phyloP scores from a whole-genome alignment of 2,888 invertebrate species.

The Notodonta dromedarius region DNA sequence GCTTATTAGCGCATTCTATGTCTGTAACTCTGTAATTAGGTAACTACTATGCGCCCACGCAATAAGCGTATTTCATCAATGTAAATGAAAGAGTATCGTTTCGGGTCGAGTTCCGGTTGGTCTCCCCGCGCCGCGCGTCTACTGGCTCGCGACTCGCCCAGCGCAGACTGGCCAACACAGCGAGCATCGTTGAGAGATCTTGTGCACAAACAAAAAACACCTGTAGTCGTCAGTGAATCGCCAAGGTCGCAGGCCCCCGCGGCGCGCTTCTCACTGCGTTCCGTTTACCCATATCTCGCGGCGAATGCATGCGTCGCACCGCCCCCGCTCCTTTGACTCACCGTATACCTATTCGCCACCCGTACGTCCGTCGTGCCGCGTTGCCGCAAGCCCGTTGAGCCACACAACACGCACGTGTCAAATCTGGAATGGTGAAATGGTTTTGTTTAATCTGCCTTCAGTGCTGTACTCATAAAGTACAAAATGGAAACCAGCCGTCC shows the following conservation, averaged over 20 bases:
- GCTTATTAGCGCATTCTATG: constrained; percentile 10
- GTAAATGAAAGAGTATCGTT: constrained; percentile 56
- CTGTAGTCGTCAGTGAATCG: constrained; percentile 80
- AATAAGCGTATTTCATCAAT: constrained; percentile 23
- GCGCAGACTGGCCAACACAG: constrained; percentile 53
- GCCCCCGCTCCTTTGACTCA: constrained; percentile 74
- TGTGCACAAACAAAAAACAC: constrained; percentile 80
- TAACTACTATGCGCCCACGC: constrained; percentile 17
- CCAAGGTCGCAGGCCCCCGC: constrained; percentile 80
- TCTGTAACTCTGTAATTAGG: constrained; percentile 23
- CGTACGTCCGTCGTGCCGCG: too few relatives aligned
- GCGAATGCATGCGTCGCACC: constrained; percentile 72
- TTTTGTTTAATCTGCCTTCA: constrained; percentile 36
- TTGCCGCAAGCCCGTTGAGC: constrained; percentile 41
- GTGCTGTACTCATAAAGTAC: constrained; percentile 11
- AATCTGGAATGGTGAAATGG: constrained; percentile 62
- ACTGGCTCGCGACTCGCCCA: constrained; percentile 35
- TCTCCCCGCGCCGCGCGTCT: constrained; percentile 51
- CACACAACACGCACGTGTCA: constrained; percentile 55
- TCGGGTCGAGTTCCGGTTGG: constrained; percentile 66
- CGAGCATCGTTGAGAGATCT: constrained; percentile 65
- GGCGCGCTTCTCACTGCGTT: constrained; percentile 73
- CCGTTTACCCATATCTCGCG: constrained; percentile 83
- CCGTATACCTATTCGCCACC: constrained; percentile 48
- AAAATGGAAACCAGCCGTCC: too few relatives aligned